These are phyloP conservation scores for Crocidura indochinensis DNA, from an alignment of 2,797 vertebrate species.

Conservation along the genomic window DNA sequence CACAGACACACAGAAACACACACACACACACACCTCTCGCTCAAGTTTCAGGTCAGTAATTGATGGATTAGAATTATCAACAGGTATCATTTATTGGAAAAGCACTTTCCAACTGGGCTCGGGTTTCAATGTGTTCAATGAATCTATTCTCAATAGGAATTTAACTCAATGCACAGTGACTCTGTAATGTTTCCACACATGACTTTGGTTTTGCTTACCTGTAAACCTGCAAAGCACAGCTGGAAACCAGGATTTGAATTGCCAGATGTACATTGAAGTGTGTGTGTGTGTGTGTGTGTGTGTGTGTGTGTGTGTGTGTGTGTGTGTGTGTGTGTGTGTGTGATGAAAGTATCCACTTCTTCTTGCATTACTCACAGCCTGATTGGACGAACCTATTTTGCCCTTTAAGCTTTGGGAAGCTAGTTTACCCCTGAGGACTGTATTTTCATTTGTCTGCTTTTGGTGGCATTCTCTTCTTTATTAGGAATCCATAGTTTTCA, in stretches of 20 bases:
- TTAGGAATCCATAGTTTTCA: neutral
- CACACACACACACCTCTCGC: neutral
- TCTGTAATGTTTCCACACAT: neutral
- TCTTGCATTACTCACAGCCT: neutral
- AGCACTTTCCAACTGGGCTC: neutral
- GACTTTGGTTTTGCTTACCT: neutral
- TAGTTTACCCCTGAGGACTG: neutral
- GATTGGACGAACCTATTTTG: neutral
- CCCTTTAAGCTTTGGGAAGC: neutral
- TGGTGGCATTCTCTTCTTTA: neutral
- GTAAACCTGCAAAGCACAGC: neutral
- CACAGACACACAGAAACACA: neutral
- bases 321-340: no score
- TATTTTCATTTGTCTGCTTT: neutral
- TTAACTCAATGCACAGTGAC: neutral
- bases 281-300: no score
- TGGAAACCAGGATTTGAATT: neutral
- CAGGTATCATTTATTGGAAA: neutral
- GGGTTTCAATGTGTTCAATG: neutral
- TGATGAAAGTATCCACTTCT: neutral
- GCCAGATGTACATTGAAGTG: neutral
- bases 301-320: no score
- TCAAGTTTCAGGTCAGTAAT: neutral
- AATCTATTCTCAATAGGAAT: neutral
- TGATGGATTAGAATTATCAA: neutral